These are phyloP conservation scores for Lepidurus arcticus DNA, from an alignment of 1,140 invertebrate genomes.

Conservation along the genomic window DNA sequence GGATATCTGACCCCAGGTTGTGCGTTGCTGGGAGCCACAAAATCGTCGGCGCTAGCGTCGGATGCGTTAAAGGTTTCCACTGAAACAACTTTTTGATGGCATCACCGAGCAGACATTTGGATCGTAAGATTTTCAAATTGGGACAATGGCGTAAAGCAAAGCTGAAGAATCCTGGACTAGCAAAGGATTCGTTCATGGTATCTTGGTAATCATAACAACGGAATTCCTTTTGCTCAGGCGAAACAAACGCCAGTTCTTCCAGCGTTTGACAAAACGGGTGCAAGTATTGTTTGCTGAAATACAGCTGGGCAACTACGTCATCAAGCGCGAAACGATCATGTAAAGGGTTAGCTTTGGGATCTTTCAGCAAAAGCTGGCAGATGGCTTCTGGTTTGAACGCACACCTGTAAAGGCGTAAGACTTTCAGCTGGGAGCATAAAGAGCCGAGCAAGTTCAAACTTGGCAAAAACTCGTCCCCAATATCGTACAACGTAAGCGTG, in stretches of 20 bases:
- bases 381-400: background rate
- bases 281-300: background rate
- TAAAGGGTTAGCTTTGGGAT: background rate
- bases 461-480: background rate
- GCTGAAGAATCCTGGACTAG: background rate
- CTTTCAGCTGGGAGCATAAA: background rate
- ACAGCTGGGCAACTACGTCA: background rate
- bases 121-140: background rate
- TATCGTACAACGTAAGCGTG: background rate
- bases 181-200: background rate
- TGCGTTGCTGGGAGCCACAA: background rate
- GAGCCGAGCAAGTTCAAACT: background rate
- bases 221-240: background rate
- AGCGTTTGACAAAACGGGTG: slow-evolving; percentile 12
- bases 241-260: background rate
- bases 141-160: slow-evolving; percentile 3
- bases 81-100: background rate
- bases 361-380: background rate
- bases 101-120: background rate
- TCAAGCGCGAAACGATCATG: background rate
- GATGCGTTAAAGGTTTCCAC: background rate
- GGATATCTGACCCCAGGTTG: background rate
- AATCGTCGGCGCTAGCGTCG: background rate
- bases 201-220: background rate
- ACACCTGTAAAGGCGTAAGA: background rate